Base-by-base conservation (phyloP, 2,797 vertebrate genomes). In the Zenarchopterus dispar region DNA sequence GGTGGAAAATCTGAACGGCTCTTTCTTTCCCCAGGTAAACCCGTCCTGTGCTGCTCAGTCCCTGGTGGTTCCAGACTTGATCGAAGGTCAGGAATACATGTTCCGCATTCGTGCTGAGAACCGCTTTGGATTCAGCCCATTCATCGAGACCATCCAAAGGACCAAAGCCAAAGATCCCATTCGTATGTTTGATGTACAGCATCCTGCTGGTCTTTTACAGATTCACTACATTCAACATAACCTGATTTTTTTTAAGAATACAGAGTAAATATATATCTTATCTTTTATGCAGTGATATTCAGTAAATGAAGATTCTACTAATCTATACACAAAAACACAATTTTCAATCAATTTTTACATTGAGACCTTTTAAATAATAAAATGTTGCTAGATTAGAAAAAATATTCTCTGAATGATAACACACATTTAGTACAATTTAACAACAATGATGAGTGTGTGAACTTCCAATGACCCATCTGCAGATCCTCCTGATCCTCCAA, bases 401-500 rank as follows among this genome's bases (percentile, higher is more conserved):
- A 28, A 28, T 5, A 28, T 1, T 28, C 5, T 28, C 28, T 28
- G 3, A 28, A 28, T 28, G 28, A 28, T 28, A 28, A 28, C 28
- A 28, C 28, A 28, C 28, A 28, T 28, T 28, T 6, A 6, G 28
- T 5, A 28, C 24, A 24, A 5, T 4, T 39, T 13, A 15, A 8
- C 13, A 39, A 39, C 36, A 11, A 16, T 39, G 36, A 39, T 39
- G 11, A 39, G 13, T 39, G 36, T 26, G 17, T 31, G 48, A 51
- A 7, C 8, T 4, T 24, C 26, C 16, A 1, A 7, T 15, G 36
- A 39, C 17, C 2, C 15, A 1, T 55, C 54, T 86, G 49, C 88
- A 99, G 98, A 95, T 93, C 96, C 98, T 78, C 97, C 98, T 11
- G 98, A 99, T 74, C 96, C 97, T 8, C 97, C 98, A 7, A 97